phyloP scores from a whole-genome alignment of 2,888 invertebrate genomes.

The Adineta ricciae region DNA sequence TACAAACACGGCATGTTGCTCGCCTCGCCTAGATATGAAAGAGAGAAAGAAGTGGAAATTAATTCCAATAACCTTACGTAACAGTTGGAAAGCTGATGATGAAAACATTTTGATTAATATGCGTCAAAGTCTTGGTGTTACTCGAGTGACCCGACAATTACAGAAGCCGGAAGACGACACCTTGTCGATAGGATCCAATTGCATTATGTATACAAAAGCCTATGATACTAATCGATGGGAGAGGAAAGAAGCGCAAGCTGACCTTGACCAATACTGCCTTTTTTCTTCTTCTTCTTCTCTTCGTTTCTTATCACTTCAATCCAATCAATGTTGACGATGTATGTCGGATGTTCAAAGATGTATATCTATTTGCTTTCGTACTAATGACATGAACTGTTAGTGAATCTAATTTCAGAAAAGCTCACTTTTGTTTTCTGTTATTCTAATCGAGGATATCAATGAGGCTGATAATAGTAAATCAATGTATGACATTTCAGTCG shows the following conservation, averaged over 20 bases:
- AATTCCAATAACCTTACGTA: neutral
- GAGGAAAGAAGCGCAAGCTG: neutral
- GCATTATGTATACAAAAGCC: neutral
- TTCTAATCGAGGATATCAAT: neutral
- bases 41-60: neutral
- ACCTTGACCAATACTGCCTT: neutral
- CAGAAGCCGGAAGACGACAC: neutral
- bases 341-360: neutral
- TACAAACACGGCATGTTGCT: neutral
- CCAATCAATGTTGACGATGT: neutral
- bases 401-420: neutral
- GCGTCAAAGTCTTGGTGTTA: neutral
- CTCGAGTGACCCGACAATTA: neutral
- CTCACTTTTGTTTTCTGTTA: neutral
- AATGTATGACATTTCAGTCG: neutral
- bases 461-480: neutral
- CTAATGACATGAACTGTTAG: neutral
- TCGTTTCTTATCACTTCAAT: neutral
- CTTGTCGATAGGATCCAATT: neutral
- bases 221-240: neutral
- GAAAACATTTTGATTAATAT: constrained; percentile 9
- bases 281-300: neutral
- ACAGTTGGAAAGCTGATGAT: neutral
- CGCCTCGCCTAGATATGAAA: neutral
- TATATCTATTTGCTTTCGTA: neutral